Base-by-base conservation (phyloP, 2,797 vertebrate species). In the Amniataba percoides region DNA sequence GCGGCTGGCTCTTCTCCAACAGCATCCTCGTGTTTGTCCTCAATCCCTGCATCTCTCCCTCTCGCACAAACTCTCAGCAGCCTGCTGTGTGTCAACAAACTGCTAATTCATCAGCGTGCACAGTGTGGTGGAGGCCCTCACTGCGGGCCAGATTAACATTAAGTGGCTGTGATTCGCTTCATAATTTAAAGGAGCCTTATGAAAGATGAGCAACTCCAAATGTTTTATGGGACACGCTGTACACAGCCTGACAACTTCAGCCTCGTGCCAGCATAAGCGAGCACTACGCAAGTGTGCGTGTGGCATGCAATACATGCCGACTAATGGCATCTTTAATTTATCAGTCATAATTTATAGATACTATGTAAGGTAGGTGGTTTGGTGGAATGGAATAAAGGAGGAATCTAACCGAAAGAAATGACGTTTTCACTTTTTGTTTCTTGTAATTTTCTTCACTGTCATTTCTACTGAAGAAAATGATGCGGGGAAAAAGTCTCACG, bases 41-140 rank as follows among this genome's bases (percentile, higher is more conserved):
- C 71, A 42, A 4, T 52, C 73, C 7, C 65, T 40, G 19, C 21
- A 39, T 77, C 51, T 31, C 62, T 25, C 57, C 34, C 23, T 43
- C 51, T 23, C 49, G 42, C 78, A 45, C 66, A 78, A 71, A 48
- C 45, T 51, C 65, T 10, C 76, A 42, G 79, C 73, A 71, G 72
- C 62, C 77, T 66, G 62, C 85, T 73, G 80, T 61, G 65, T 25
- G 74, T 76, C 77, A 76, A 43, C 71, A 88, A 82, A 88, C 86
- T 84, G 89, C 85, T 74, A 79, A 82, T 81, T 88, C 89, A 88
- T 87, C 87, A 83, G 73, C 45, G 77, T 52, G 67, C 63, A n/a
- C n/a, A 7, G 61, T 42, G 75, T 74, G 65, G 68, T 80, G 36
- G 49, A 42, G 72, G 58, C 73, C 51, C 60, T 74, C 58, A 36